Conservation (phyloP, 1,140 invertebrate species). For the Calephelis virginiensis region DNA sequence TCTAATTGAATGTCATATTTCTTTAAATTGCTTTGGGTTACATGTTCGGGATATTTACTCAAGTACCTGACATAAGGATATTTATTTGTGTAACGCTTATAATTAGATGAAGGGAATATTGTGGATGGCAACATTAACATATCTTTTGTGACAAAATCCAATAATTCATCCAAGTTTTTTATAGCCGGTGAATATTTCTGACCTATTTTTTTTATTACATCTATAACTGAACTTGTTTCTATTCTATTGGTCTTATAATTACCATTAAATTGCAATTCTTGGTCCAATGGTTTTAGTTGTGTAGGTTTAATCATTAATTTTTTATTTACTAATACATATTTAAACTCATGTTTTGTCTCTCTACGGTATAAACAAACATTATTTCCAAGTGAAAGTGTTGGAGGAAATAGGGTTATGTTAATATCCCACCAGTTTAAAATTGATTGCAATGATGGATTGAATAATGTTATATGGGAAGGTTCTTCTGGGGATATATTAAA, state of each 20-base stretch:
- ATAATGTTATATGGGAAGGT: conserved; percentile 30
- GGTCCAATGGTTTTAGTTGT: conserved; percentile 22
- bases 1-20: conserved; percentile 53
- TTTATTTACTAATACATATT: conserved; percentile 46
- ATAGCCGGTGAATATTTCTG: not conserved
- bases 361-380: conserved; percentile 28
- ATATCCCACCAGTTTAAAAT: conserved; percentile 50
- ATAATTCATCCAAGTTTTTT: conserved; percentile 24
- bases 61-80: conserved; percentile 52
- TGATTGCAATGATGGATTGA: conserved; percentile 31
- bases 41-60: conserved; percentile 30
- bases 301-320: conserved; percentile 23
- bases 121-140: conserved; percentile 22
- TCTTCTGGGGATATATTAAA: conserved; percentile 38
- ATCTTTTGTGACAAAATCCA: conserved; percentile 38
- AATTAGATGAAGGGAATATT: conserved; percentile 24
- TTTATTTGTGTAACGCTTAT: conserved; percentile 36
- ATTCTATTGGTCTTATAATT: conserved; percentile 4
- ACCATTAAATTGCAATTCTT: conserved; percentile 30
- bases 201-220: conserved; percentile 11
- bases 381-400: not conserved
- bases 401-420: conserved; percentile 28
- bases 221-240: conserved; percentile 20
- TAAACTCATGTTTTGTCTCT: conserved; percentile 37
- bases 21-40: not conserved